Evolutionary conservation across 53 echinoderm and acorn worm genomes (phyloP), one percentile per base, ranked within the genome.

Genomic region (Apostichopus leukothele): DNA sequence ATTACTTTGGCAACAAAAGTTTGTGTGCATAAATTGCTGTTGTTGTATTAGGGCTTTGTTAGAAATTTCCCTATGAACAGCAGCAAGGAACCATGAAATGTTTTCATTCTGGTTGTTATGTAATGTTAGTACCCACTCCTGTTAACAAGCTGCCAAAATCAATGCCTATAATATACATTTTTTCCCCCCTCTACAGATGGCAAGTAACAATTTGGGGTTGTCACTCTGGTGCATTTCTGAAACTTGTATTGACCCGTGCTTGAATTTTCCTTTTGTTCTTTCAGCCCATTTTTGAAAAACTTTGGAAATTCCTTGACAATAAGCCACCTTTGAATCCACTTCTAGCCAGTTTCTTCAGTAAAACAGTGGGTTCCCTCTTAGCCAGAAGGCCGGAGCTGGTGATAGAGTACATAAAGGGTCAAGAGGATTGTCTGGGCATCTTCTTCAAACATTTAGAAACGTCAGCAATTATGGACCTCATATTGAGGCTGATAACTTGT

Each of bases 401-500:
- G 13, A 93, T 99, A 26, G 91, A 92, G 22, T 90, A 94, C 76
- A 96, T 99, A 89, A 99, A 99, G 73, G 68, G 91, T 61, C 92
- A 90, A 83, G 99, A 99, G 59, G 91, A 99, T 92, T 94, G 93
- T 75, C 88, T 99, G 53, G 96, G 96, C 4, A 74, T 94, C 12
- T 91, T 99, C 75, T 93, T 99, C 60, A 94, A 92, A 53, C 99
- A 99, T 88, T 75, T 99, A 87, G 99, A 94, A 89, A 96, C 96
- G 18, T 99, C 99, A n/a, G 99, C 99, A 60, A 93, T 99, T 60
- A 96, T 99, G 99, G 99, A 99, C 68, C 94, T 99, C 87, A 94
- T 99, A 20, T 92, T 99, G 59, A 92, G 99, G 90, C 91, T 99
- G 53, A 94, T 95, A 77, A 96, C 99, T 26, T 99, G 99, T 77